Evolutionary conservation across 2,113 vertebrate genomes (phyloP).

Genomic region (Cinclus mexicanus): DNA sequence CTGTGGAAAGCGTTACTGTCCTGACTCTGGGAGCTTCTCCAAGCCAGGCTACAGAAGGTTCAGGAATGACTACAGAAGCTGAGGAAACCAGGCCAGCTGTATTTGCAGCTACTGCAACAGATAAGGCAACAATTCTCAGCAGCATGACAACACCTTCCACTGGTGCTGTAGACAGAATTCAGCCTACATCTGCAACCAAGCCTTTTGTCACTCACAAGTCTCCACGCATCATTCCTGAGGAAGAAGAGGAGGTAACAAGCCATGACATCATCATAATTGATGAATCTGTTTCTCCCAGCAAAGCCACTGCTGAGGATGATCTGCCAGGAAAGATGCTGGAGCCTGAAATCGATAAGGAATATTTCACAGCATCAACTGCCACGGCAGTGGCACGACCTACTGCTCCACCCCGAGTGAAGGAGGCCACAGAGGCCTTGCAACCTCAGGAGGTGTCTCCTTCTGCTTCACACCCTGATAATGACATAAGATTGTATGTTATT

Average conservation of each 20-base stretch:
- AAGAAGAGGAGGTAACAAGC: slow-evolving; percentile 69
- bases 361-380: slow-evolving; percentile 72
- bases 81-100: slow-evolving; percentile 9
- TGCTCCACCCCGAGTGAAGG: slow-evolving; percentile 42
- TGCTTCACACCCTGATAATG: slow-evolving; percentile 67
- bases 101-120: slow-evolving; percentile 22
- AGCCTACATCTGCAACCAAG: slow-evolving; percentile 18
- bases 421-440: slow-evolving; percentile 60
- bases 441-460: slow-evolving; percentile 63
- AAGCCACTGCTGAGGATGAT: slow-evolving; percentile 52
- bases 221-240: slow-evolving; percentile 56
- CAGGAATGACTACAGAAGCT: slow-evolving; percentile 61
- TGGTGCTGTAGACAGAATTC: neutral
- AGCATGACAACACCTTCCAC: neutral
- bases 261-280: slow-evolving; percentile 70
- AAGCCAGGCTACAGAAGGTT: slow-evolving; percentile 59
- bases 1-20: slow-evolving; percentile 29
- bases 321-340: slow-evolving; percentile 48
- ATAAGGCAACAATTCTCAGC: neutral
- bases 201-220: slow-evolving; percentile 26
- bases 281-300: slow-evolving; percentile 70
- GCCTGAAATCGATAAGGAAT: slow-evolving; percentile 76
- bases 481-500: slow-evolving; percentile 82
- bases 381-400: slow-evolving; percentile 58
- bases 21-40: slow-evolving; percentile 18